Conservation (phyloP, 2,113 vertebrate species). For the Ophiodon elongatus region DNA sequence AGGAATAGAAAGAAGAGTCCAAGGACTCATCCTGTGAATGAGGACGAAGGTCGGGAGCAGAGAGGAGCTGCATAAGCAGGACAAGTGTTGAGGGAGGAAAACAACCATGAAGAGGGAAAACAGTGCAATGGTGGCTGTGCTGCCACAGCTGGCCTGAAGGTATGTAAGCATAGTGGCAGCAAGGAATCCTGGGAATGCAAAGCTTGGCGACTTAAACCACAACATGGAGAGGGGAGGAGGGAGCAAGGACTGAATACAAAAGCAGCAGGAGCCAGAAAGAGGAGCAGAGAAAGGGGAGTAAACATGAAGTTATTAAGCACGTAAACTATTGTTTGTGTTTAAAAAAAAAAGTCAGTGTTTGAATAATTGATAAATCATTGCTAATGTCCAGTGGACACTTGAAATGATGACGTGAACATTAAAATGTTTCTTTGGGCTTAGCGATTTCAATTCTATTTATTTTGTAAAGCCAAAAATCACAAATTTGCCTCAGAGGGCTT, state of each 20-base stretch:
- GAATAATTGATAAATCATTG: not conserved
- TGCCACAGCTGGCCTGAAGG: constrained; percentile 88
- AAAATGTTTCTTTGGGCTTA: not conserved
- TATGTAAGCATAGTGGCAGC: constrained; percentile 58
- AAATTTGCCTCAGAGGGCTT: too few relatives aligned
- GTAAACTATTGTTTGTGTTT: not conserved
- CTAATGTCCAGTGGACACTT: not conserved
- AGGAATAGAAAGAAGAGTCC: not conserved
- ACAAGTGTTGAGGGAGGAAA: not conserved
- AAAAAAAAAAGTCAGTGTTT: not conserved
- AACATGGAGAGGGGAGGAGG: constrained; percentile 19
- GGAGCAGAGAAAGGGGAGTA: not conserved
- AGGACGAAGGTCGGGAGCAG: not conserved
- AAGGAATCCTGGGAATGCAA: constrained; percentile 77
- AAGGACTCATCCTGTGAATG: not conserved
- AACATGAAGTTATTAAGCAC: not conserved
- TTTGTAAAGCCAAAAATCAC: too few relatives aligned
- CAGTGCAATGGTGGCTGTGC: constrained; percentile 79
- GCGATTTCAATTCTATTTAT: not conserved
- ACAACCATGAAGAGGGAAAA: constrained; percentile 17
- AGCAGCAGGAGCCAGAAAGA: constrained; percentile 7
- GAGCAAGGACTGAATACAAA: constrained; percentile 8
- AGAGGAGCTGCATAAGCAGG: constrained; percentile 2
- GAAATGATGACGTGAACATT: not conserved
- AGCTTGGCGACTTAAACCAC: constrained; percentile 44